Percentiles rank a stretch among this genome's conserved stretches.
phyloP scores from a whole-genome alignment of 2,797 vertebrate species.

The Valencia hispanica region DNA sequence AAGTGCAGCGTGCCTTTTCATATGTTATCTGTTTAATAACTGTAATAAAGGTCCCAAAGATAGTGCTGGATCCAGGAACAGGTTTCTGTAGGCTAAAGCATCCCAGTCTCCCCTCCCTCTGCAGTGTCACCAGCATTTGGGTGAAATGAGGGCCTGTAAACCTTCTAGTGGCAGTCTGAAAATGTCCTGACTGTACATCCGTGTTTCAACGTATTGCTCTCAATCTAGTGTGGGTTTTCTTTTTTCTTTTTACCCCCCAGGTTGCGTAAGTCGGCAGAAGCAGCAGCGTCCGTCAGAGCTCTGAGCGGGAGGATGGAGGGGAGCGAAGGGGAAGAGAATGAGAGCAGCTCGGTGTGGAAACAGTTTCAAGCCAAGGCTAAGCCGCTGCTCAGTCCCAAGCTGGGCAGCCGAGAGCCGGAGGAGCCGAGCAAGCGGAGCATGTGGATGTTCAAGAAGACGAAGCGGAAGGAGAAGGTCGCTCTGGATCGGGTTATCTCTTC shows the following conservation, averaged over 20 bases:
- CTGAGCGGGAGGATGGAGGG: slow-evolving; percentile 52
- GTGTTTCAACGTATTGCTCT: background rate
- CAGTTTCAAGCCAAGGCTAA: slow-evolving; percentile 84
- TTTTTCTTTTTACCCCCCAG: too few species aligned
- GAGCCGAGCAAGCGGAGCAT: slow-evolving; percentile 67
- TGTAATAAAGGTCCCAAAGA: too few species aligned
- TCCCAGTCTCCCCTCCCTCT: background rate
- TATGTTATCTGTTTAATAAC: too few species aligned
- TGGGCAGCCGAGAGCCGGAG: slow-evolving; percentile 74
- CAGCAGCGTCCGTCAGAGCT: background rate
- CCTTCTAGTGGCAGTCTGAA: background rate
- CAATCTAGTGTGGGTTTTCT: background rate
- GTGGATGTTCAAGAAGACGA: slow-evolving; percentile 83
- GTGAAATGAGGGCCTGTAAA: too few species aligned
- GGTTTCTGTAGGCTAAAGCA: too few species aligned
- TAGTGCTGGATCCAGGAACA: too few species aligned
- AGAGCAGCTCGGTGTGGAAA: slow-evolving; percentile 78
- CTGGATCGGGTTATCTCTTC: slow-evolving; percentile 88
- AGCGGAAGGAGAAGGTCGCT: slow-evolving; percentile 66
- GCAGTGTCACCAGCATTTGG: background rate
- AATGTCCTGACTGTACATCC: background rate
- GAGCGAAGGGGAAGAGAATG: slow-evolving; percentile 26
- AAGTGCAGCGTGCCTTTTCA: too few species aligned
- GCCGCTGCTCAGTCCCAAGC: slow-evolving; percentile 78
- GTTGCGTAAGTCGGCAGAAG: background rate